Conservation (phyloP, 2,113 vertebrate genomes). For the Proteles cristata region DNA sequence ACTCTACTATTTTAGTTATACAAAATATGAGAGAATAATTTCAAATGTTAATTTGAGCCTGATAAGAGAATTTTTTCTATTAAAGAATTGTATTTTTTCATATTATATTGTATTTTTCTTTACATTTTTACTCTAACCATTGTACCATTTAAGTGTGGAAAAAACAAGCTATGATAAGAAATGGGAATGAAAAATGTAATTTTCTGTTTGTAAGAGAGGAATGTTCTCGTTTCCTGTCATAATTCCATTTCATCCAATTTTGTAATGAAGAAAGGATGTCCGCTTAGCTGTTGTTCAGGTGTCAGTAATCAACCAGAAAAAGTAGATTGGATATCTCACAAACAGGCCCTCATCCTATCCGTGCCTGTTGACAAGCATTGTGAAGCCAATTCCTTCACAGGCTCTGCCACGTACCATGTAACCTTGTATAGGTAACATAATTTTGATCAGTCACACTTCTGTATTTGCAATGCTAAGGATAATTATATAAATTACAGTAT, state of each 20-base stretch:
- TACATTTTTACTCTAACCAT: not conserved
- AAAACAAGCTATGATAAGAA: not conserved
- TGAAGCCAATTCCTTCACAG: not conserved
- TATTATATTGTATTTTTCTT: not conserved
- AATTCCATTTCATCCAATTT: not conserved
- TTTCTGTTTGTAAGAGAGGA: not conserved
- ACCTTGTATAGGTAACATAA: not conserved
- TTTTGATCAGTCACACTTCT: not conserved
- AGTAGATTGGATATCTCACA: not conserved
- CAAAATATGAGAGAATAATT: not conserved
- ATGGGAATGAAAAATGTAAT: not conserved
- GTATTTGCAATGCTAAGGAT: not conserved
- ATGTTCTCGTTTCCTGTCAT: not conserved
- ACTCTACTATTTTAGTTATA: constrained; percentile 11
- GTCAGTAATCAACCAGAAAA: not conserved
- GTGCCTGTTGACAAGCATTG: not conserved
- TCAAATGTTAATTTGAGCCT: not conserved
- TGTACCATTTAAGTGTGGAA: not conserved
- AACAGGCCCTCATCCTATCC: not conserved
- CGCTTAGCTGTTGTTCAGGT: not conserved
- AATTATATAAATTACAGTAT: too few relatives aligned
- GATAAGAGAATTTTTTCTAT: not conserved
- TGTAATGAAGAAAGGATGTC: not conserved
- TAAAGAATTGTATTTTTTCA: not conserved
- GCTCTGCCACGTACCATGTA: not conserved